Evolutionary conservation across 1,140 invertebrate genomes (phyloP), one percentile per base, ranked within the genome.

Genomic region (Macrobrachium rosenbergii): DNA sequence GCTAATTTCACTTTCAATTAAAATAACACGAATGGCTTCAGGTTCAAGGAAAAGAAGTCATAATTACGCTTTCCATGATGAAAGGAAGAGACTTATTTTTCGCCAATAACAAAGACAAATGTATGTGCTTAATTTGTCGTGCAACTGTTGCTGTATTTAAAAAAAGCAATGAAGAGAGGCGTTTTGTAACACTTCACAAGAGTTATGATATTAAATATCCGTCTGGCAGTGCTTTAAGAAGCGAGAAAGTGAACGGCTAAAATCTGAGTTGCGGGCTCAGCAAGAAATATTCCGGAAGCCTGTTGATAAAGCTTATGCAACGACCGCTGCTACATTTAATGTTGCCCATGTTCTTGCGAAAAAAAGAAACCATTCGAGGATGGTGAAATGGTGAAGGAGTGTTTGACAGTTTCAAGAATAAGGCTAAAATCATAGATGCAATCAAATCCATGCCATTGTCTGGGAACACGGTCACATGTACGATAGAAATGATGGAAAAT

Each of bases 11-110:
- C 3, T 37, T 37, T 37, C 28, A 73, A 37, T 19, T 16, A 2
- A 73, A 19, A 45, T 60, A 81, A 63, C 58, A 81, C 2, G 12
- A 81, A 81, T 81, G 78, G 78, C 78, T 81, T 63, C 59, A 11
- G 63, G 58, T 81, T 81, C 78, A 81, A 81, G 60, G 58, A 81
- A 81, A 81, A 21, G 62, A 17, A 81, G 78, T 81, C 78, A 81
- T 59, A 81, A 81, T 81, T 63, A 81, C 78, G 62, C 78, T 23
- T 5, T 81, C 63, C 5, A 81, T 63, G 78, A 81, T 19, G 14
- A 64, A 19, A 2, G 37, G 78, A 81, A 81, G 28, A 52, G 17
- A 52, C 12, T 7, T 45, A 1, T 78, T 78, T 78, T 78, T 78
- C 6, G 2, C 52, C 28, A n/a, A 23, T 21, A 19, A 2, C 17